Evolutionary conservation across 37 sponge, comb jelly and placozoan species (phyloP), one percentile per base, ranked within the genome.

Genomic region (Diacarnus erythraeanus): DNA sequence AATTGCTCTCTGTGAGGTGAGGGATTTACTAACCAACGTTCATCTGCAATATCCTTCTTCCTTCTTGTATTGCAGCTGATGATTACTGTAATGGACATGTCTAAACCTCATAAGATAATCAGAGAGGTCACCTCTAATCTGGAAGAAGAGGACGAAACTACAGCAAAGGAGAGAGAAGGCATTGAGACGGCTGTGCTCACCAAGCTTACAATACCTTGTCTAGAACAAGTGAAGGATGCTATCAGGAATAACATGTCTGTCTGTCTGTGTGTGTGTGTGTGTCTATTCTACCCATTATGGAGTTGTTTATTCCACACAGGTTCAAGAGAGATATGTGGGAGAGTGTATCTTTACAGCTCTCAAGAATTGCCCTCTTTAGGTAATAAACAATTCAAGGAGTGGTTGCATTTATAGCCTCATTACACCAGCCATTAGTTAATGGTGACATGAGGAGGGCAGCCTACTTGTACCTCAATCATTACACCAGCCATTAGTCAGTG

Each of bases 311-410:
- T n/a, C n/a, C n/a, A 41, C 74, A 31, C 72, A 88, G 89, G 74
- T 88, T 88, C 44, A 88, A 83, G 80, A 72, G 64, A 30, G 79
- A 88, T 15, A 69, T 82, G 27, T 91, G 92, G 81, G 83, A 79
- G 54, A 30, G n/a, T 20, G 43, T 74, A 2, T 10, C 47, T 9
- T 1, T 17, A 2, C 83, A 86, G 57, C 61, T 86, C 34, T 78
- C 87, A 34, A 59, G 36, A 59, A 73, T 86, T 57, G 84, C 87
- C 2, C 84, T 91, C 51, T 91, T 86, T 74, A 82, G 91, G 91
- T 90, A 81, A n/a, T n/a, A n/a, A n/a, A n/a, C n/a, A n/a, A n/a
- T n/a, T n/a, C n/a, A n/a, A n/a, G n/a, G n/a, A n/a, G n/a, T n/a
- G n/a, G n/a, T n/a, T n/a, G n/a, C n/a, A n/a, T n/a, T n/a, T n/a